A percentile compares a stretch with the other conserved stretches of the same genome.
Evolutionary conservation across 2,113 vertebrate species (phyloP).

Genomic region (Empidonax traillii): DNA sequence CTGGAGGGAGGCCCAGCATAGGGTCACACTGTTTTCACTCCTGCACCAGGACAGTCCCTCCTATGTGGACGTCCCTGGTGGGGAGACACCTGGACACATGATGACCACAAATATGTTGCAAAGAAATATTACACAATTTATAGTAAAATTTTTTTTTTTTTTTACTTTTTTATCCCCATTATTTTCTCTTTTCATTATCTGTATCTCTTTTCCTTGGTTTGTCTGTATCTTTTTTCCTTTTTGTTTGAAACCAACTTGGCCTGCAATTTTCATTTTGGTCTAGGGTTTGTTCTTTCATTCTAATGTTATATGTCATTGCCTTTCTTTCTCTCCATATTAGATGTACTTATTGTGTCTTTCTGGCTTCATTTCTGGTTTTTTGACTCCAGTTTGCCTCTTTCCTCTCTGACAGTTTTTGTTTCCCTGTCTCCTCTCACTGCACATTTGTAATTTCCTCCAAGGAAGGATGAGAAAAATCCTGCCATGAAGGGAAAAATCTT

Average conservation of each 20-base stretch:
- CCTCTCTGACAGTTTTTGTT: not conserved
- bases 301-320: not conserved
- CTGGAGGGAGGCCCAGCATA: not conserved
- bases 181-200: not conserved
- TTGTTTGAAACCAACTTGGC: not conserved
- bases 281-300: not conserved
- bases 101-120: not conserved
- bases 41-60: not conserved
- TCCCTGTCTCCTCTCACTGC: not conserved
- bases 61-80: not conserved
- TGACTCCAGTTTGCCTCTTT: not conserved
- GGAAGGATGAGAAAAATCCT: not conserved
- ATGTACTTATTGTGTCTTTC: not conserved
- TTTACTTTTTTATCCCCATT: not conserved
- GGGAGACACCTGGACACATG: not conserved
- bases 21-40: not conserved
- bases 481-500: not conserved
- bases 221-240: not conserved
- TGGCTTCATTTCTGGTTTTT: not conserved
- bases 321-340: not conserved
- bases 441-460: not conserved
- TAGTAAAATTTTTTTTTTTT: rapidly evolving
- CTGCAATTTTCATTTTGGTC: not conserved
- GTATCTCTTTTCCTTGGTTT: not conserved
- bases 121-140: not conserved